Conservation (phyloP, 2,797 vertebrate genomes). For the Crossoptilon crossoptilon region DNA sequence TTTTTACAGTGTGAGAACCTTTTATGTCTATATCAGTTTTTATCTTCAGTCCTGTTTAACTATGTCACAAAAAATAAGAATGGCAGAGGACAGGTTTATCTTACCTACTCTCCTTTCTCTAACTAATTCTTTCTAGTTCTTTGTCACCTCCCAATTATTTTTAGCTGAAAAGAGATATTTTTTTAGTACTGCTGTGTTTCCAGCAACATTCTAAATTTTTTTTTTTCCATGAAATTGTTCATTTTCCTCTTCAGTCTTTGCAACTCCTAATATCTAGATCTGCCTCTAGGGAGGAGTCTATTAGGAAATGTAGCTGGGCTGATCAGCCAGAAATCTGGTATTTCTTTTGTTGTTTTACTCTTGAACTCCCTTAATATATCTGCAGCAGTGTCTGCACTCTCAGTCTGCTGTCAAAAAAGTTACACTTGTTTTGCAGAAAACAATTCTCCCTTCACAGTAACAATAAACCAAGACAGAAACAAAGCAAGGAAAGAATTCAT, state of each 20-base stretch:
- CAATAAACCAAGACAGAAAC: neutral
- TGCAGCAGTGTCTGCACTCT: neutral
- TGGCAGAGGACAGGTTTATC: neutral
- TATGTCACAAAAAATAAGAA: neutral
- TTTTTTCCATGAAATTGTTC: neutral
- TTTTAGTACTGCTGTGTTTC: neutral
- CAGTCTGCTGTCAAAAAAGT: neutral
- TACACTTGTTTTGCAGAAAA: neutral
- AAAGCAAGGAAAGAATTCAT: neutral
- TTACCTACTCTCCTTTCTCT: neutral
- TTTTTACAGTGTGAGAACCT: neutral
- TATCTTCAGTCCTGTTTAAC: neutral
- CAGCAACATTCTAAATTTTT: neutral
- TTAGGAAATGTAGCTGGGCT: neutral
- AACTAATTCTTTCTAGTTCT: neutral
- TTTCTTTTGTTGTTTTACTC: neutral
- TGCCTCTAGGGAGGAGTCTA: neutral
- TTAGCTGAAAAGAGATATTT: neutral
- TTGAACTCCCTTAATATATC: neutral
- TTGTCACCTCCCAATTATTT: neutral
- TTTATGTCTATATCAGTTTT: neutral
- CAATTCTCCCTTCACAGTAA: neutral
- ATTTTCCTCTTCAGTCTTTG: neutral
- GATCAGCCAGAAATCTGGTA: neutral
- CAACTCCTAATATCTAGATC: neutral